Base-by-base conservation (phyloP, 2,888 invertebrate species). In the Malacosoma neustria region DNA sequence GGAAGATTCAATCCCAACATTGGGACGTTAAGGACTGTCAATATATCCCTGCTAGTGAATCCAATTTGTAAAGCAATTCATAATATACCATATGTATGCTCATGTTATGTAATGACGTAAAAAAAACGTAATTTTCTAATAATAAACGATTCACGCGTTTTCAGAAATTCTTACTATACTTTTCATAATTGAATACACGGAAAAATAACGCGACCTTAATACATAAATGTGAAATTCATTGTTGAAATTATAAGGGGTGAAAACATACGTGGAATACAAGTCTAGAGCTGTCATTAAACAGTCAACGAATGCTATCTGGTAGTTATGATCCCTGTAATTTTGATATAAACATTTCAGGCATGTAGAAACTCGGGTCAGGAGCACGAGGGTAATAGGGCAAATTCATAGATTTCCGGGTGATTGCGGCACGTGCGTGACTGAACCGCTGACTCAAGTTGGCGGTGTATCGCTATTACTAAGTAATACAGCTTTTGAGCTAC, bases 341-440 rank as follows among this genome's bases (percentile, higher is more conserved):
- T 14, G 32, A 14, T 32, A 38, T 9, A 32, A 22, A 22, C 32
- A 22, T 22, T 34, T 14, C 34, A 22, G 29, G 22, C 22, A 2
- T 3, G 22, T 22, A 22, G 5, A 22, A 40, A 44, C 34, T 42
- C 34, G 40, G 37, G 37, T 37, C 37, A 36, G 41, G 41, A 36
- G 33, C 41, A 41, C 41, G 44, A 42, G 43, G 54, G 62, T 61
- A 61, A 63, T 66, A 58, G 57, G 58, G 58, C 47, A 57, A 67
- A 51, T 69, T 65, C 62, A 64, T 64, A 67, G 65, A 62, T 69
- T 66, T 63, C 64, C 64, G 61, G 54, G 44, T 51, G 64, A 67
- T 61, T 62, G 58, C 58, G 49, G 40, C 15, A 40, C 49, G 61
- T 65, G 62, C 69, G 68, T 67, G 68, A 68, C 64, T 51, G 44